These are phyloP conservation scores for Phataginus tricuspis DNA, from an alignment of 2,797 vertebrate species.

Conservation along the genomic window DNA sequence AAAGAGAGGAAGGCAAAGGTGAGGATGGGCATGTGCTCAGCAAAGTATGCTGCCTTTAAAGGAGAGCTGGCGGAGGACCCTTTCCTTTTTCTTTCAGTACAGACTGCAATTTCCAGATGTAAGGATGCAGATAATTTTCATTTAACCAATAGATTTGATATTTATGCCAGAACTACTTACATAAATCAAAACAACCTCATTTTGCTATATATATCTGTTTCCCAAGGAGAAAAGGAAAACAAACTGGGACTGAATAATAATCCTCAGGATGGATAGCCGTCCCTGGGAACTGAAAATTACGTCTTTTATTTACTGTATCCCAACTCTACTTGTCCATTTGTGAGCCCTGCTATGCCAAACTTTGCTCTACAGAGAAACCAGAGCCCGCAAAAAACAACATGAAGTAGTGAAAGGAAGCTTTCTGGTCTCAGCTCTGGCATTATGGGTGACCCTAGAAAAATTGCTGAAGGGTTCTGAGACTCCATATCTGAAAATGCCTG, in stretches of 20 bases:
- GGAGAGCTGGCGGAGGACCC: no score
- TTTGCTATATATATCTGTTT: neutral
- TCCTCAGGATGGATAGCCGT: neutral
- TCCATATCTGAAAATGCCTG: neutral
- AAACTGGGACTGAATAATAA: neutral
- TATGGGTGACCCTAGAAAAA: neutral
- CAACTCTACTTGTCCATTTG: neutral
- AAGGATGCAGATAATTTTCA: neutral
- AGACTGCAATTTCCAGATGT: neutral
- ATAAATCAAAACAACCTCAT: neutral
- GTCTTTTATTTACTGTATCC: neutral
- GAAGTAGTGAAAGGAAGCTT: neutral
- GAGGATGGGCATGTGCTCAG: neutral
- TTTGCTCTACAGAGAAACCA: neutral
- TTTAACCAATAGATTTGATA: neutral
- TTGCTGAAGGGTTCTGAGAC: neutral
- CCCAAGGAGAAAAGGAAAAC: neutral
- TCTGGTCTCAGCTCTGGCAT: neutral
- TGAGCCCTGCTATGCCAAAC: neutral
- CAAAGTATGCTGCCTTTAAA: rapidly evolving
- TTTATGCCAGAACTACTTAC: neutral
- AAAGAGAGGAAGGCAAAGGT: constrained; percentile 53
- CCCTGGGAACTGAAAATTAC: neutral
- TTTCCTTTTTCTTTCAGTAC: neutral
- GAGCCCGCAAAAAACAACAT: neutral